Base-by-base conservation (phyloP, 1,140 invertebrate genomes). In the Plutomurus gul region DNA sequence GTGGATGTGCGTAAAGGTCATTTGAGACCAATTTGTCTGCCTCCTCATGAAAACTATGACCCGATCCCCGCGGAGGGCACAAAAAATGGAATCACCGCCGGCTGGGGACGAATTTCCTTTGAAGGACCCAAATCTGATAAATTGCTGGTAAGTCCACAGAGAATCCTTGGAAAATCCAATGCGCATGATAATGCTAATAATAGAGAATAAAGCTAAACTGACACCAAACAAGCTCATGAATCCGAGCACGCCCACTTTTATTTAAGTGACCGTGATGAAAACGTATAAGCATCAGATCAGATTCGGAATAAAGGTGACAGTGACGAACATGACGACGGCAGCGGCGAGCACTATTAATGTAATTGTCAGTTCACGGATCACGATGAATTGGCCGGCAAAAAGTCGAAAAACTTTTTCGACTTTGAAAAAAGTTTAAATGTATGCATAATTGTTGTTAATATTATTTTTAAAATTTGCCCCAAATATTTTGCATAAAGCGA, bases 131-230 rank as follows among this genome's bases (percentile, higher is more conserved):
- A 81, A 60, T 81, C 80, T 2, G 51, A 72, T 33, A 22, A 81
- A 49, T 33, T 81, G 8, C 39, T 47, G 1, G n/a, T n/a, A n/a
- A n/a, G n/a, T n/a, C n/a, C n/a, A n/a, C 0, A 95, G 96, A 85
- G 97, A 99, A 85, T 99, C 96, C 0, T 99, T 95, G 1, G 95
- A 97, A 87, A 98, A 98, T 46, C 97, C 97, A 36, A 98, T 97
- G 84, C 96, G 97, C 96, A 99, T 98, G 51, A 99, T 98, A 1
- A 99, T 88, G 84, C 98, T 98, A 43, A 98, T 98, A 96, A 98
- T 99, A 0, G 96, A 98, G 83, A 99, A 97, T 5, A 96, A 96
- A 86, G 98, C 96, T 33, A 99, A 88, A 85, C 95, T 96, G 0
- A 99, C 95, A 81, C 92, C 91, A 96, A 96, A 98, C 0, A 97